These are phyloP conservation scores for Grus americana DNA, from an alignment of 2,113 vertebrate genomes.

Conservation along the genomic window DNA sequence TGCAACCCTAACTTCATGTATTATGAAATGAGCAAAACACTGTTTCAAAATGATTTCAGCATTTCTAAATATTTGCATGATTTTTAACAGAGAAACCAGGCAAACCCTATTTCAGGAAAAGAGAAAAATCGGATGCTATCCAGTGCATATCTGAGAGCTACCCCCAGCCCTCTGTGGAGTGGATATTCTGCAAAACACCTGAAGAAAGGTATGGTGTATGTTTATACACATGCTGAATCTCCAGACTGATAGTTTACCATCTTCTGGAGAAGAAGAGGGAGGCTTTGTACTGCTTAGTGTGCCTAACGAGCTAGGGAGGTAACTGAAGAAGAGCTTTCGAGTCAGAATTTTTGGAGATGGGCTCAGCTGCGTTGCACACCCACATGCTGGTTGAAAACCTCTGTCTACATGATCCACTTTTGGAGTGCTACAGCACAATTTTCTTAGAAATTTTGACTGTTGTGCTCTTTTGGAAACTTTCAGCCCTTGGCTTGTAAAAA, in stretches of 20 bases:
- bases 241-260: not conserved
- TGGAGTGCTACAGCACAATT: not conserved
- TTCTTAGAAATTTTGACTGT: not conserved
- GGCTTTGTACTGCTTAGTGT: not conserved
- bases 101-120: conserved; percentile 75
- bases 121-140: conserved; percentile 30
- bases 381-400: not conserved
- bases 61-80: not conserved
- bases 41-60: not conserved
- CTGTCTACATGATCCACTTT: not conserved
- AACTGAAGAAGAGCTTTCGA: not conserved
- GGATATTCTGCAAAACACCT: conserved; percentile 72
- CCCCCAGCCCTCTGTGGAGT: conserved; percentile 75
- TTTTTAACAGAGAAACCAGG: conserved; percentile 64
- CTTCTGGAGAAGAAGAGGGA: not conserved
- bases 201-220: conserved; percentile 63
- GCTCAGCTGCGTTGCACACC: not conserved
- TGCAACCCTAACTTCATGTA: not conserved
- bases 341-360: not conserved
- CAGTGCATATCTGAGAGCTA: conserved; percentile 78
- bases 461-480: not conserved
- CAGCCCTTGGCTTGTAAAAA: not conserved
- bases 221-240: not conserved
- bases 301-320: not conserved
- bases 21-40: not conserved